Percentiles rank a stretch among this genome's conserved stretches.
Conservation (phyloP, 2,113 vertebrate species). For the Platanista minor region DNA sequence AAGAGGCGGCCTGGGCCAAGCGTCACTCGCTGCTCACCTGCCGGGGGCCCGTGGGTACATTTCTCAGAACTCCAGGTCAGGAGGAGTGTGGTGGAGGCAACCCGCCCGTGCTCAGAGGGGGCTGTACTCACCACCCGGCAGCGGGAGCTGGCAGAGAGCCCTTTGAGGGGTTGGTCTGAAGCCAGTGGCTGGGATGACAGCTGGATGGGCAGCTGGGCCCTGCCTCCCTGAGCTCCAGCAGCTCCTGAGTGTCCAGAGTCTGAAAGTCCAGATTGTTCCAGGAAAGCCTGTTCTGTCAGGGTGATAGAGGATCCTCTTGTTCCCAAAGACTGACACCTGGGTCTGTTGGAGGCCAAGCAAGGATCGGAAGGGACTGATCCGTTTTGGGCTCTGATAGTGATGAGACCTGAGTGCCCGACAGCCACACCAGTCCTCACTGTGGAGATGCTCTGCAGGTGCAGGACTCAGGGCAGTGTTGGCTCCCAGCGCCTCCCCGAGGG, state of each 20-base stretch:
- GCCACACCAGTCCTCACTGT: rapidly evolving
- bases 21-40: neutral
- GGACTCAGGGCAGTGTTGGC: neutral
- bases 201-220: neutral
- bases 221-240: neutral
- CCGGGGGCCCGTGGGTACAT: neutral
- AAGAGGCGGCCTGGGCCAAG: neutral
- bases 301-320: neutral
- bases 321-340: neutral
- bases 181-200: neutral
- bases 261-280: neutral
- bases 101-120: too few species aligned
- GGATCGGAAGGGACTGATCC: neutral
- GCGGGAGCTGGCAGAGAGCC: neutral
- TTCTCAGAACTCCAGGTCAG: neutral
- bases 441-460: neutral
- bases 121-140: neutral
- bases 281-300: neutral
- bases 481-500: neutral
- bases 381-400: neutral
- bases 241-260: neutral
- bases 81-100: neutral
- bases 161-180: neutral
- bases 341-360: neutral
- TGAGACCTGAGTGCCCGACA: neutral